Evolutionary conservation across 2,113 vertebrate species (phyloP), one percentile per base, ranked within the genome.

Genomic region (rat (Rattus norvegicus)): DNA sequence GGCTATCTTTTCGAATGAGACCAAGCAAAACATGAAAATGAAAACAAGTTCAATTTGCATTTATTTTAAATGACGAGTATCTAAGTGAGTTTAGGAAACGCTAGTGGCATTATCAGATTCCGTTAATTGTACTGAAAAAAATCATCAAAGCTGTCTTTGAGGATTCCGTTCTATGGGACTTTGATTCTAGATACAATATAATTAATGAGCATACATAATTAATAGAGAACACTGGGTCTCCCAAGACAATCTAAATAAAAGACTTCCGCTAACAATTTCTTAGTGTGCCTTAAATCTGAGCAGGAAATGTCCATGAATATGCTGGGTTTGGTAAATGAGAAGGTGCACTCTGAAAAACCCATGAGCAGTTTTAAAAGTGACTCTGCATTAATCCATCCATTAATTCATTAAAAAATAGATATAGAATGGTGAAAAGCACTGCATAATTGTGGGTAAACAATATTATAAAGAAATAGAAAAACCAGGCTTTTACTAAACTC

Each of bases 21-120:
- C 13, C 7, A 56, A 89, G 9, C 43, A 93, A 90, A 79, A 87
- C 14, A 11, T 61, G 30, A 92, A 91, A 95, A 91, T n/a, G 39
- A 72, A 89, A 91, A 93, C 72, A 91, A 90, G 54, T 97, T 90
- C 47, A 93, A 88, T 30, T 96, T 88, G 87, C 9, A 54, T 72
- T 96, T 90, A 94, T 69, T 81, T 95, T 79, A 69, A 96, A 84
- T n/a, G 88, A n/a, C 67, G 69, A 61, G n/a, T 63, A 91, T 63
- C 7, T 67, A 69, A 83, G 49, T 95, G 24, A 36, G 24, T 54
- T 52, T 67, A 67, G 67, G 22, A 69, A 59, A 90, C 72, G 80
- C 16, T 77, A 94, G 79, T 73, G 93, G 39, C 49, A 84, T 90
- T 92, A 49, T 56, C 6, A 30, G 75, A 47, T 30, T 14, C n/a